Conservation (phyloP, 1,140 invertebrate species). For the Zaprionus lachaisei region DNA sequence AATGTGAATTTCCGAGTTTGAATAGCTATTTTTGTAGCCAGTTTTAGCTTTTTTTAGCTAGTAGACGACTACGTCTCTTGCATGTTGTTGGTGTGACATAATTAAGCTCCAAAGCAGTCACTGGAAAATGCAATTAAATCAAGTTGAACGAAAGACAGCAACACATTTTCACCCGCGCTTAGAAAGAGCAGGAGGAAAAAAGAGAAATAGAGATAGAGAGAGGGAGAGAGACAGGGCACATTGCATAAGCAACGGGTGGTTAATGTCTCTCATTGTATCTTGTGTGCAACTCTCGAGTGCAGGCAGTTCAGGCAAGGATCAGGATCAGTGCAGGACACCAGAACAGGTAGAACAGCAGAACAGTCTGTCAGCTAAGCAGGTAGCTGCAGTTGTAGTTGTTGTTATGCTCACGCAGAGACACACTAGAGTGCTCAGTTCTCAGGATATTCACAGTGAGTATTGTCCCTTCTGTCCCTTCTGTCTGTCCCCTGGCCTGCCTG, state of each 20-base stretch:
- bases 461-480: constrained; percentile 6
- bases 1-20: constrained; percentile 1
- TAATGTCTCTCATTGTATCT: background rate
- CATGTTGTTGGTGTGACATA: constrained; percentile 48
- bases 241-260: constrained; percentile 33
- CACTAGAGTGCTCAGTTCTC: constrained; percentile 17
- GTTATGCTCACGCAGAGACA: constrained; percentile 7
- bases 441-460: constrained; percentile 3
- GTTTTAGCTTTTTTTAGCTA: constrained; percentile 15
- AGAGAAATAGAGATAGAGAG: background rate
- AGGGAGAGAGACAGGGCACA: background rate
- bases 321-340: background rate
- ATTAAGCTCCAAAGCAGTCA: constrained; percentile 54
- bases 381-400: background rate
- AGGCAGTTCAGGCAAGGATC: background rate
- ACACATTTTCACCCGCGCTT: constrained; percentile 21
- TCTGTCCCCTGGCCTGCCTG: background rate
- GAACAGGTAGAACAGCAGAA: constrained; percentile 6
- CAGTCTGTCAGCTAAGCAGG: background rate
- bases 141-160: constrained; percentile 54
- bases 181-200: background rate
- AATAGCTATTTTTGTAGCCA: background rate
- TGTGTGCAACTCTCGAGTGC: background rate
- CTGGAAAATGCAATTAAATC: constrained; percentile 67
- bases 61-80: constrained; percentile 3